These are phyloP conservation scores for Ephialtes manifestator DNA, from an alignment of 2,888 invertebrate species.

Conservation along the genomic window DNA sequence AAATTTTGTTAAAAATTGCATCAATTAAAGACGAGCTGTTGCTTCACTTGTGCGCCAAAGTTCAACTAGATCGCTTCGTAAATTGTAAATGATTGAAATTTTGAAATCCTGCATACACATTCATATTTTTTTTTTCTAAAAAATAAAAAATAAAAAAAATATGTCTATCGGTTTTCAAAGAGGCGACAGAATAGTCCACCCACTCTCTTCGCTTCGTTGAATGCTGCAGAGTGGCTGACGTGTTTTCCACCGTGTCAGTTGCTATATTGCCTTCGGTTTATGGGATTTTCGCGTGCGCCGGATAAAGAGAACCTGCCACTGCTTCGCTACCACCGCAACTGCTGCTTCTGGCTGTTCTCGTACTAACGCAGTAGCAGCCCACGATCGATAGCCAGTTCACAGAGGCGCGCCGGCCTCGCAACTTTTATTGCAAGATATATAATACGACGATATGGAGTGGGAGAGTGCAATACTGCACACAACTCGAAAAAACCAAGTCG, in stretches of 20 bases:
- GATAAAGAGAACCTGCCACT: conserved; percentile 41
- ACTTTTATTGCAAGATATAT: conserved; percentile 52
- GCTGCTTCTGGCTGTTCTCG: conserved; percentile 9
- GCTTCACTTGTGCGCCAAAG: no score
- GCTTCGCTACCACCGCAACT: not conserved
- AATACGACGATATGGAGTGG: not conserved
- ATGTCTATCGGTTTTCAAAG: not conserved
- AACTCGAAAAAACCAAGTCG: not conserved
- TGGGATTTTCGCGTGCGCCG: conserved; percentile 65
- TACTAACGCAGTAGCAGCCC: conserved; percentile 22
- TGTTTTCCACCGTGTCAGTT: conserved; percentile 13
- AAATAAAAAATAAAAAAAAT: not conserved
- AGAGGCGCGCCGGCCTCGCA: conserved; percentile 64
- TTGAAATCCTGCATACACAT: no score
- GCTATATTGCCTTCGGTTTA: conserved; percentile 46
- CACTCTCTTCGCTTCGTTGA: not conserved
- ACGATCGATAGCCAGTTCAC: conserved; percentile 60
- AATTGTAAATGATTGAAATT: no score
- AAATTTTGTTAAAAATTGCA: no score
- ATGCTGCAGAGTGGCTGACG: not conserved
- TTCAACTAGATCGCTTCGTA: no score
- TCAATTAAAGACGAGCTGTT: no score
- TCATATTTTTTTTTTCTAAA: no score
- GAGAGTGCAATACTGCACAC: conserved; percentile 15
- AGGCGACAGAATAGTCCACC: not conserved